Base-by-base conservation (phyloP, 2,888 invertebrate species). In the Mamestra brassicae region DNA sequence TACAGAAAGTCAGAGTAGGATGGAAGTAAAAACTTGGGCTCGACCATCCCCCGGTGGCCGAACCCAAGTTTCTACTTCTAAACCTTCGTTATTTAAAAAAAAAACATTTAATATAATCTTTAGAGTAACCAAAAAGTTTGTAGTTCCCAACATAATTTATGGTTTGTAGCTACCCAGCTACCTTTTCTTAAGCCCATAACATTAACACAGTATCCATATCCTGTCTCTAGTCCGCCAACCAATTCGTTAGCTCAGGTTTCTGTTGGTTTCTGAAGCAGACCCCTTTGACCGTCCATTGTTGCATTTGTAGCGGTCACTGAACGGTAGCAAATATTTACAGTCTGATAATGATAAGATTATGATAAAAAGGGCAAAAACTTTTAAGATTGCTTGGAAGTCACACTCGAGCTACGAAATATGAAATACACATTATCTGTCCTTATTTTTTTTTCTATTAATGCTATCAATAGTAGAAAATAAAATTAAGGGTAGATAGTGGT, bases 301-400 rank as follows among this genome's bases (percentile, higher is more conserved):
- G 13, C 45, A 42, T 45, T 45, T 45, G 42, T 61, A 60, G 52
- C 26, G 62, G 62, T 54, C 69, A 69, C 54, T 62, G 57, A 78
- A 68, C 69, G 38, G 34, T 47, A 17, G 38, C 26, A 52, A 58
- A 66, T 62, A 5, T 13, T 83, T 54, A 61, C 54, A 17, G 3
- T 13, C 55, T 61, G 34, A 78, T 63, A 82, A 26, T 26, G 45
- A 67, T 68, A 83, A 68, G 17, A 67, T 62, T 45, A 13, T 52
- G 58, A 81, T 81, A 60, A 83, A 73, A 52, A 64, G 4, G 11
- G 60, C 62, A 74, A 58, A 64, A 47, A 17, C 13, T 63, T 63
- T 47, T 17, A 61, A 34, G 1, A 45, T 3, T 13, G 10, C 26
- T 42, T 62, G 13, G 7, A 15, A 64, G 65, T 5, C 11, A 45